Evolutionary conservation across 1,140 invertebrate genomes (phyloP).

Genomic region (Nasonia longicornis): DNA sequence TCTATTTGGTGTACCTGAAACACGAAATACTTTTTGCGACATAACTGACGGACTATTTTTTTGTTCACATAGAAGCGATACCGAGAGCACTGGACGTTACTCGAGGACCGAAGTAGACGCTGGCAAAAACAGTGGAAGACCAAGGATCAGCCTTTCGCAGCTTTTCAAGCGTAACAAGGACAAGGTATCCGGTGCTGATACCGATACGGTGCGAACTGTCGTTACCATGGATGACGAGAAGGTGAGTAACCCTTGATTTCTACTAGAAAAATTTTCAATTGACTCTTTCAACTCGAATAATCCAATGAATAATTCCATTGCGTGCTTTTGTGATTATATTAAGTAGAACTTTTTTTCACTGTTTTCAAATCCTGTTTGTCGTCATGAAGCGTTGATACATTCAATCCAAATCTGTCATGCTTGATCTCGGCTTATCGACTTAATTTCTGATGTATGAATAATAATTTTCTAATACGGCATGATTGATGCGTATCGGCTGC

Average conservation of each 20-base stretch:
- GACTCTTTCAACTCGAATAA: no score
- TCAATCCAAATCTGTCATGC: no score
- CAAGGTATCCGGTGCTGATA: conserved; percentile 66
- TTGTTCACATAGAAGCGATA: conserved; percentile 63
- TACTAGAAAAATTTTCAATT: no score
- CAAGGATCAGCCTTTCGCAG: conserved; percentile 59
- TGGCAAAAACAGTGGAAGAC: conserved; percentile 54
- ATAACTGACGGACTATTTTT: conserved; percentile 36
- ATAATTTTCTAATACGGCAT: neutral
- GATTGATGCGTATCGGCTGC: no score
- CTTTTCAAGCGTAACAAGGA: conserved; percentile 67
- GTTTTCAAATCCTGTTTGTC: no score
- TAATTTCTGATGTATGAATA: neutral
- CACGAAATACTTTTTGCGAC: neutral
- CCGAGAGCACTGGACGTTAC: conserved; percentile 67
- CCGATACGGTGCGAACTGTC: conserved; percentile 66
- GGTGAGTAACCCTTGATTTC: conserved; percentile 48
- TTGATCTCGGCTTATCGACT: no score
- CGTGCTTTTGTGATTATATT: neutral
- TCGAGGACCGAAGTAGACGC: conserved; percentile 65
- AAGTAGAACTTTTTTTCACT: neutral
- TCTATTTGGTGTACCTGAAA: neutral
- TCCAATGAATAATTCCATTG: neutral
- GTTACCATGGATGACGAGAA: conserved; percentile 66
- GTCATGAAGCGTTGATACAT: no score